Evolutionary conservation across 2,888 invertebrate genomes (phyloP).

Genomic region (Craniophora ligustri): DNA sequence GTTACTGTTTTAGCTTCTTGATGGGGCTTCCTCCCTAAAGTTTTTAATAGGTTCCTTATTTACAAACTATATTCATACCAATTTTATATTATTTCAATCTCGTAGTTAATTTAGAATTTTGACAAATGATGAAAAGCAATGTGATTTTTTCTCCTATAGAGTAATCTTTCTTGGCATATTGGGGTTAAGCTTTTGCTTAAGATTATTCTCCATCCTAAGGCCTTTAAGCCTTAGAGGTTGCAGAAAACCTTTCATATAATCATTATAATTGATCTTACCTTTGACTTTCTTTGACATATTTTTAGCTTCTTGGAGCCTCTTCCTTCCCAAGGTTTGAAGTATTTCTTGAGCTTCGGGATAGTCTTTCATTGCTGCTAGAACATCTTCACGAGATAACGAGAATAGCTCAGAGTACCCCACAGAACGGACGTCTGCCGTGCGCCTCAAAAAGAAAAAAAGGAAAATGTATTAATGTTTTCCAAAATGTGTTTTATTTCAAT

Average conservation of each 20-base stretch:
- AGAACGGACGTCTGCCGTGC: slow-evolving; percentile 98
- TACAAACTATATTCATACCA: slow-evolving; percentile 35
- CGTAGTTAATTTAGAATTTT: not conserved
- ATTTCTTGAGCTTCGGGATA: slow-evolving; percentile 99
- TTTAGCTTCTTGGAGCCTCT: slow-evolving; percentile 95
- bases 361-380: slow-evolving; percentile 98
- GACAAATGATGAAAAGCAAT: not conserved
- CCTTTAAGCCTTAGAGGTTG: not conserved
- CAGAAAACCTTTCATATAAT: not conserved
- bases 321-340: slow-evolving; percentile 95
- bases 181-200: slow-evolving; percentile 14
- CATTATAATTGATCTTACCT: slow-evolving; percentile 26
- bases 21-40: slow-evolving; percentile 47
- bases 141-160: slow-evolving; percentile 27
- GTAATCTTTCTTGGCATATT: slow-evolving; percentile 12
- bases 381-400: slow-evolving; percentile 97
- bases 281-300: slow-evolving; percentile 81
- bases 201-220: slow-evolving; percentile 4
- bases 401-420: slow-evolving; percentile 98
- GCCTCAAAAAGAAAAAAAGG: slow-evolving; percentile 84
- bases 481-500: too few relatives aligned
- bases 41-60: slow-evolving; percentile 39
- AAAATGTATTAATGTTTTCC: not conserved
- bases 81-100: slow-evolving; percentile 28
- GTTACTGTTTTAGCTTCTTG: slow-evolving; percentile 46